phyloP scores from a whole-genome alignment of 2,888 invertebrate species.

The Chrysomela aeneicollis region DNA sequence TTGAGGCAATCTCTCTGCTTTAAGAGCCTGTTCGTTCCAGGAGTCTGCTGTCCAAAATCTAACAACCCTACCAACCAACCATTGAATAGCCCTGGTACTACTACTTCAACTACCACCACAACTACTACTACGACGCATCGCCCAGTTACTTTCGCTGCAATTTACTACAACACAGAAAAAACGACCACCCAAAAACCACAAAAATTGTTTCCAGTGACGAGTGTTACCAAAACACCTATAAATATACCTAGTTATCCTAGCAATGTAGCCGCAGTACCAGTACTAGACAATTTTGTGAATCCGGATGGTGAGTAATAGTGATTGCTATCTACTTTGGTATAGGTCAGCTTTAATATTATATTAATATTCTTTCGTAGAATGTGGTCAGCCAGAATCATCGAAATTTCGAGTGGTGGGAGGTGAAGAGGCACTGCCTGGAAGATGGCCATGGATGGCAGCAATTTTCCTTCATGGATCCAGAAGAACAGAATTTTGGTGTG shows the following conservation, averaged over 20 bases:
- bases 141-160: constrained; percentile 45
- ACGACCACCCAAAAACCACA: constrained; percentile 35
- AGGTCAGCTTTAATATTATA: neutral
- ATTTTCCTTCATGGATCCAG: constrained; percentile 87
- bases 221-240: constrained; percentile 29
- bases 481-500: constrained; percentile 92
- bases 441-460: constrained; percentile 97
- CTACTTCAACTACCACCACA: constrained; percentile 39
- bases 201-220: constrained; percentile 28
- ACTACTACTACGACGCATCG: constrained; percentile 51
- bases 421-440: constrained; percentile 80
- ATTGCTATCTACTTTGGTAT: neutral
- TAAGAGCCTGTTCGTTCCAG: constrained; percentile 89
- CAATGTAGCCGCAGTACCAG: constrained; percentile 21
- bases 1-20: constrained; percentile 89
- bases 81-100: constrained; percentile 37
- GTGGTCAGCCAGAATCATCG: constrained; percentile 83
- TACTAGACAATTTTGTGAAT: constrained; percentile 62
- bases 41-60: constrained; percentile 84
- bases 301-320: constrained; percentile 61
- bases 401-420: constrained; percentile 93
- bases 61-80: constrained; percentile 59
- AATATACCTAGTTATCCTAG: constrained; percentile 30
- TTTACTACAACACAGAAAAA: constrained; percentile 46
- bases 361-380: constrained; percentile 66